Percentiles rank a stretch among this genome's conserved stretches.
Conservation (phyloP, 2,797 vertebrate genomes). For the Anguilla megastoma region DNA sequence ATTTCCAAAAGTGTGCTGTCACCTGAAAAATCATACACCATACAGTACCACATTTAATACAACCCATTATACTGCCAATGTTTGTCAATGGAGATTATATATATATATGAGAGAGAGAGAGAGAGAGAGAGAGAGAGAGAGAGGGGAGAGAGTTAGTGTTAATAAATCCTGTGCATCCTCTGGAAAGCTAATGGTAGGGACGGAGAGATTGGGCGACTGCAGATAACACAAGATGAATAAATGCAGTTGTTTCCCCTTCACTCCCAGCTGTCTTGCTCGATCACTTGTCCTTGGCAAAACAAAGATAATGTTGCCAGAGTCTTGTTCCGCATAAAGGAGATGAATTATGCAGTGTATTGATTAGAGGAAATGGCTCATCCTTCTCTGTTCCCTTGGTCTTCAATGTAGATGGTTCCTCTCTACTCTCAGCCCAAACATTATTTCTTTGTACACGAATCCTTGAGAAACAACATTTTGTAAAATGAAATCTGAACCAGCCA, state of each 20-base stretch:
- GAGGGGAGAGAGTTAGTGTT: neutral
- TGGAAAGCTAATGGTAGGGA: neutral
- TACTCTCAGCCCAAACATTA: neutral
- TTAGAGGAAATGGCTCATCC: slow-evolving; percentile 29
- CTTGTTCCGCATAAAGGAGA: neutral
- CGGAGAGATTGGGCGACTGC: neutral
- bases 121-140: too few relatives aligned
- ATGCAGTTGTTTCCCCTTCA: slow-evolving; percentile 9
- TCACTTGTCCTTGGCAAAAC: slow-evolving; percentile 37
- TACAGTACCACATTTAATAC: too few relatives aligned
- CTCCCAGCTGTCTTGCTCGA: slow-evolving; percentile 26
- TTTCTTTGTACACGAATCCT: neutral
- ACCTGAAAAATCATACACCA: too few relatives aligned
- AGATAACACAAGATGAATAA: slow-evolving; percentile 16
- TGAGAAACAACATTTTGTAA: neutral
- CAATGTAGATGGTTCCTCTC: neutral
- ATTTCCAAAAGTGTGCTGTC: too few relatives aligned
- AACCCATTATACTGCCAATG: too few relatives aligned
- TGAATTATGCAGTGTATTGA: slow-evolving; percentile 35
- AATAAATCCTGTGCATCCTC: neutral
- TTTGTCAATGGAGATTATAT: neutral
- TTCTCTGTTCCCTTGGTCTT: neutral
- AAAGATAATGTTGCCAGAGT: slow-evolving; percentile 24
- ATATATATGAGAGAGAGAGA: too few relatives aligned
- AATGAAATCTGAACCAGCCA: neutral